Base-by-base conservation (phyloP, 2,888 invertebrate genomes). In the Busseola fusca region DNA sequence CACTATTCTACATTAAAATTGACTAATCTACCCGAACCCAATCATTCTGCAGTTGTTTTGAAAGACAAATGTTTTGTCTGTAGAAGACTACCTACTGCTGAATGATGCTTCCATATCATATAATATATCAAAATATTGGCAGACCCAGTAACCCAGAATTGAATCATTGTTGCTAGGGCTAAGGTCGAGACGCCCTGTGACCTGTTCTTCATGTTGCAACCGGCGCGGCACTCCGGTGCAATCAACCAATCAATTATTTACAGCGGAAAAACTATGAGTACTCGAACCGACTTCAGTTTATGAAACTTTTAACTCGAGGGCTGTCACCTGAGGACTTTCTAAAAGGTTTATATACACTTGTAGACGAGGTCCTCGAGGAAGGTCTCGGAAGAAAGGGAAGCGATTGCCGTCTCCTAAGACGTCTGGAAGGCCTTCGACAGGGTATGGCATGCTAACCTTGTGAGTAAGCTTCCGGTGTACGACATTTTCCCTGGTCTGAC, bases 191-290 rank as follows among this genome's bases (percentile, higher is more conserved):
- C 63, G 30, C 52, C 37, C 30, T 25, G 30, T 42, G 58, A 45
- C 30, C 48, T n/a, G 59, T 30, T n/a, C 12, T 40, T 37, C 30
- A 37, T 68, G 27, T n/a, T 66, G 72, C 69, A 69, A 30, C 66
- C 25, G 34, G 45, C 63, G 45, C 63, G 27, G 37, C 68, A 54
- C 48, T 64, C 16, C 42, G 48, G 40, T 79, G 80, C 79, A 80
- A 80, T 80, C 66, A 58, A 69, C 18, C 18, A 40, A 80, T 79
- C 40, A 48, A 72, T 80, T 76, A 79, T 79, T 74, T 68, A 77
- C 27, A 12, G 14, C 18, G 16, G 27, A 1, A n/a, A 14, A 37
- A 77, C 78, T 63, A 78, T 37, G 74, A 52, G 50, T 50, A 72
- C 69, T 78, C 78, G 80, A 72, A 52, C 25, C 27, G 45, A 69